Evolutionary conservation across 2,113 vertebrate genomes (phyloP).

Genomic region (Coryphaenoides rupestris): DNA sequence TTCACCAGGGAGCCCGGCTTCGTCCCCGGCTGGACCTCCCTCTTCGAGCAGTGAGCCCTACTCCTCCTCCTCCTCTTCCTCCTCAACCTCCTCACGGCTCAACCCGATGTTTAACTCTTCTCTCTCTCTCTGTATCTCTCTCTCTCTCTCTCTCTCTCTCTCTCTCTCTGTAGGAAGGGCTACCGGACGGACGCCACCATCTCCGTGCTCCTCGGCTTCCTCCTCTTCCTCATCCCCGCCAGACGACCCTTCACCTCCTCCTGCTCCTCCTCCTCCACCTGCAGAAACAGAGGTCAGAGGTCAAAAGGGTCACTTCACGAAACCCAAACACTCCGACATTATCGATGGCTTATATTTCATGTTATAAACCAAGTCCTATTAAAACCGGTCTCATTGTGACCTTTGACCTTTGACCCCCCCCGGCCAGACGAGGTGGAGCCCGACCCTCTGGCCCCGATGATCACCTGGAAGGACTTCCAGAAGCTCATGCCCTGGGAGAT

Average conservation of each 20-base stretch:
- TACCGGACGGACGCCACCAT: slow-evolving; percentile 96
- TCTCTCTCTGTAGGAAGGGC: slow-evolving; percentile 79
- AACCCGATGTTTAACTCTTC: background rate
- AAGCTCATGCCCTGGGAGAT: slow-evolving; percentile 99
- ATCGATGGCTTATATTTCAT: no score
- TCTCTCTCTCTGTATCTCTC: background rate
- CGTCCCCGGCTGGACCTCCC: slow-evolving; percentile 94
- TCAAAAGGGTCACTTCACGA: no score
- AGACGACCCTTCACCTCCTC: slow-evolving; percentile 79
- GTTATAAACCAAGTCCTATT: no score
- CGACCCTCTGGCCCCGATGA: slow-evolving; percentile 81
- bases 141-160: background rate
- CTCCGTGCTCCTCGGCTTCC: slow-evolving; percentile 92
- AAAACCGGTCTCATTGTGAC: no score
- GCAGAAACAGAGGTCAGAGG: slow-evolving; percentile 64
- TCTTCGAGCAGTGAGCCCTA: slow-evolving; percentile 87
- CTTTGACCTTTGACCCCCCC: no score
- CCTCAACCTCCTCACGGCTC: no score
- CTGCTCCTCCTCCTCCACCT: slow-evolving; percentile 75
- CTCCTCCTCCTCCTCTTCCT: background rate
- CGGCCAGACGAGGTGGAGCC: slow-evolving; percentile 41
- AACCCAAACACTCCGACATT: no score
- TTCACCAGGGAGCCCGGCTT: slow-evolving; percentile 97
- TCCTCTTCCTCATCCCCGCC: slow-evolving; percentile 95
- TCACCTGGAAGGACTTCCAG: slow-evolving; percentile 98